A percentile compares a stretch with the other conserved stretches of the same genome.
These are phyloP conservation scores for Oreonectes daqikongensis DNA, from an alignment of 2,797 vertebrate species.

Conservation along the genomic window DNA sequence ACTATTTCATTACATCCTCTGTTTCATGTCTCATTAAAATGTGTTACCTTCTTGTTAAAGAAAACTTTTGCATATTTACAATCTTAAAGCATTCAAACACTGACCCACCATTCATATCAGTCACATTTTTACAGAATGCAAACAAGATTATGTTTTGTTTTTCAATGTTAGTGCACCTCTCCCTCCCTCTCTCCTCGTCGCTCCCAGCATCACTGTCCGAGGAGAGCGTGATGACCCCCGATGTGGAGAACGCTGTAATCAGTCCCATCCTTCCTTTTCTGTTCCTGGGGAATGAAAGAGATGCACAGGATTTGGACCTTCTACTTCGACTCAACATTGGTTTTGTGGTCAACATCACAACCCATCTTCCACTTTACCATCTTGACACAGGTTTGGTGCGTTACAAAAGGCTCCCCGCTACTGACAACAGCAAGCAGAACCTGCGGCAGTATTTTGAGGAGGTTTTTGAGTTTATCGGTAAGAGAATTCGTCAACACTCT, in stretches of 20 bases:
- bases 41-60: constrained; percentile 28
- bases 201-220: constrained; percentile 79
- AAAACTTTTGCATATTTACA: neutral
- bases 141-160: constrained; percentile 9
- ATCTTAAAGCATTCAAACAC: too few species aligned
- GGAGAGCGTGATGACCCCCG: constrained; percentile 79
- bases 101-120: neutral
- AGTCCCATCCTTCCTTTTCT: constrained; percentile 86
- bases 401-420: constrained; percentile 87
- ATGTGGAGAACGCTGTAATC: constrained; percentile 84
- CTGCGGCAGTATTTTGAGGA: constrained; percentile 89
- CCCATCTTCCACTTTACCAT: constrained; percentile 87
- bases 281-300: constrained; percentile 84
- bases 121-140: neutral
- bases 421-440: constrained; percentile 88
- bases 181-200: constrained; percentile 79
- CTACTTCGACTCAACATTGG: constrained; percentile 82
- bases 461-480: constrained; percentile 89
- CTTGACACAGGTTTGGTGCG: constrained; percentile 76
- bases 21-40: constrained; percentile 33
- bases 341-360: constrained; percentile 86
- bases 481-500: constrained; percentile 64
- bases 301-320: constrained; percentile 83
- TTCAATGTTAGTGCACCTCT: constrained; percentile 72
- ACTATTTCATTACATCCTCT: neutral